Conservation (phyloP, 2,797 vertebrate genomes). For the Australoheros facetus region DNA sequence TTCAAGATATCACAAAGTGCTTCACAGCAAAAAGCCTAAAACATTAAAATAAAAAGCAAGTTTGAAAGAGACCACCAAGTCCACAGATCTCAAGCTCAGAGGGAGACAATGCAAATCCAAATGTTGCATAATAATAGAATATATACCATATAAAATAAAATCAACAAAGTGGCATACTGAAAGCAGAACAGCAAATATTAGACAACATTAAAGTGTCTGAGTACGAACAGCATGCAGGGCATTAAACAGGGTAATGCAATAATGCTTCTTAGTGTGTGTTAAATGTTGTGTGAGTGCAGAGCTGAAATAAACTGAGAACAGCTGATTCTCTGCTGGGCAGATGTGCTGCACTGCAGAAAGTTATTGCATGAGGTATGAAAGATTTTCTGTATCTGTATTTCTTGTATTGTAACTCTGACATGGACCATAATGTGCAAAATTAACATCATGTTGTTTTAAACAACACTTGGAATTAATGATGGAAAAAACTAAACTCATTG, state of each 20-base stretch:
- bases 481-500: background rate
- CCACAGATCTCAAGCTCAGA: too few species aligned
- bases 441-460: too few species aligned
- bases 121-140: too few species aligned
- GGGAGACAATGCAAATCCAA: too few species aligned
- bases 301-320: background rate
- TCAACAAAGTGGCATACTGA: background rate
- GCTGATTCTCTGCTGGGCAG: background rate
- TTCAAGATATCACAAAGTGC: too few species aligned
- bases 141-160: background rate
- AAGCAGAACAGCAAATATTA: background rate
- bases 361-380: too few species aligned
- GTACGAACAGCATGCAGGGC: background rate
- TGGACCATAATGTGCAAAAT: too few species aligned
- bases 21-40: too few species aligned
- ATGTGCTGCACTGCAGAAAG: background rate
- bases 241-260: background rate
- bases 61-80: too few species aligned
- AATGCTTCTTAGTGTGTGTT: background rate
- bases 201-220: background rate
- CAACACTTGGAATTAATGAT: too few species aligned
- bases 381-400: too few species aligned
- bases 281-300: background rate
- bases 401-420: too few species aligned
- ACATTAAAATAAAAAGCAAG: background rate